Percentiles rank a stretch among this genome's conserved stretches.
These are phyloP conservation scores for Melanogrammus aeglefinus DNA, from an alignment of 2,797 vertebrate genomes.

Conservation along the genomic window DNA sequence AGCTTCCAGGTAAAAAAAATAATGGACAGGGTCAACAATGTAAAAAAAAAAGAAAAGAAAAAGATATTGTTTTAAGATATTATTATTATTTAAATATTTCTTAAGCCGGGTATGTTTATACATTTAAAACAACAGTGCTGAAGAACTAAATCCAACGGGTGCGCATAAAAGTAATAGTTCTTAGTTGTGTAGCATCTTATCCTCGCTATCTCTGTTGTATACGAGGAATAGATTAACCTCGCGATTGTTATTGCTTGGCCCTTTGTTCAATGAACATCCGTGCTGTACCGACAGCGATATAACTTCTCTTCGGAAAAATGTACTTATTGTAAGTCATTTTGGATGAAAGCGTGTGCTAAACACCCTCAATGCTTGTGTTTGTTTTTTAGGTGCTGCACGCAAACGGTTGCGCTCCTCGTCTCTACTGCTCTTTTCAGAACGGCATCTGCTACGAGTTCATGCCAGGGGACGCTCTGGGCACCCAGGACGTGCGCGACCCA, in stretches of 20 bases:
- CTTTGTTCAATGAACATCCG: no score
- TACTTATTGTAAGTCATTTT: no score
- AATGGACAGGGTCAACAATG: neutral
- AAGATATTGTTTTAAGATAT: neutral
- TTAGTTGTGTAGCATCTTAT: no score
- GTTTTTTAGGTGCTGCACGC: slow-evolving; percentile 80
- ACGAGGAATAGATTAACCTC: no score
- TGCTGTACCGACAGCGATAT: no score
- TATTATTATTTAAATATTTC: neutral
- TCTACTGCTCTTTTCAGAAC: slow-evolving; percentile 96
- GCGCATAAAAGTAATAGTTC: neutral
- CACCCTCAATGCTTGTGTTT: neutral
- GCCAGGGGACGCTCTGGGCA: slow-evolving; percentile 86
- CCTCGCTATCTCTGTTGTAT: no score
- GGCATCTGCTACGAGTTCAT: slow-evolving; percentile 97
- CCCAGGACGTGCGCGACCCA: slow-evolving; percentile 86
- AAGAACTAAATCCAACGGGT: neutral
- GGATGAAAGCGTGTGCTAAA: no score
- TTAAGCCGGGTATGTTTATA: neutral
- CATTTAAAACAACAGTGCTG: neutral
- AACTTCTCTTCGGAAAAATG: no score
- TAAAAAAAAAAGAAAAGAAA: neutral
- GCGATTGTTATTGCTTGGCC: no score
- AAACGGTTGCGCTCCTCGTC: slow-evolving; percentile 89
- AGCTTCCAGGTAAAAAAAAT: slow-evolving; percentile 82